Evolutionary conservation across 1,140 invertebrate genomes (phyloP), one percentile per base, ranked within the genome.

Genomic region (Prorops nasuta): DNA sequence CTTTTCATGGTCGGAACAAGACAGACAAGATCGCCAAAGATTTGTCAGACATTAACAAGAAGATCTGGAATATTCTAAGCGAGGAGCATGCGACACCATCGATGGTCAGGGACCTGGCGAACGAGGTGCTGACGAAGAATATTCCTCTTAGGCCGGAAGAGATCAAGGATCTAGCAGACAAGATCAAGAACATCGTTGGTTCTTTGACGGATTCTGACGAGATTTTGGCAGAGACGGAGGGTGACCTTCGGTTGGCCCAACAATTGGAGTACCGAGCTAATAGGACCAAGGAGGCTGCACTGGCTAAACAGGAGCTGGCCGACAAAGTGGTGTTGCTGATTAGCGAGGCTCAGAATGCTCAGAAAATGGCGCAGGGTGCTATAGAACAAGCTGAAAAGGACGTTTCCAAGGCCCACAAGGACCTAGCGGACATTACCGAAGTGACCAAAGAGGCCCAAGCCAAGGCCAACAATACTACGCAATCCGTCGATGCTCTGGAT

Each of bases 201-300:
- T 89, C 88, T 7, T 75, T 98, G 3, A 94, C 90, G 21, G 85
- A 98, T 68, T 94, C 96, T 47, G 92, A 97, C 61, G 81, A 83
- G 49, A 98, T 98, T 60, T 85, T 98, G 31, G 79, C 81, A 17
- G 94, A 89, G 38, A 98, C 96, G 0, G 83, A 84, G 41, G 83
- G 84, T 21, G 90, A 95, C 74, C 74, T 95, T 37, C 74, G 80
- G 18, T 75, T 78, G 54, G 94, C 94, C 0, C 84, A 89, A 58
- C 61, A 78, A 4, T 77, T 97, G 0, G 92, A 94, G 66, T 72
- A 81, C 44, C 80, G 83, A 56, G 92, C 94, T 1, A 88, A 91
- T 54, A 64, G 71, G 17, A 85, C 90, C 1, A 94, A 90, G 82
- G 87, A 84, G 72, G 77, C 72, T 7, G 70, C 70, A 0, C 28